Evolutionary conservation across 2,797 vertebrate species (phyloP), one percentile per base, ranked within the genome.

Genomic region (Squalus acanthias): DNA sequence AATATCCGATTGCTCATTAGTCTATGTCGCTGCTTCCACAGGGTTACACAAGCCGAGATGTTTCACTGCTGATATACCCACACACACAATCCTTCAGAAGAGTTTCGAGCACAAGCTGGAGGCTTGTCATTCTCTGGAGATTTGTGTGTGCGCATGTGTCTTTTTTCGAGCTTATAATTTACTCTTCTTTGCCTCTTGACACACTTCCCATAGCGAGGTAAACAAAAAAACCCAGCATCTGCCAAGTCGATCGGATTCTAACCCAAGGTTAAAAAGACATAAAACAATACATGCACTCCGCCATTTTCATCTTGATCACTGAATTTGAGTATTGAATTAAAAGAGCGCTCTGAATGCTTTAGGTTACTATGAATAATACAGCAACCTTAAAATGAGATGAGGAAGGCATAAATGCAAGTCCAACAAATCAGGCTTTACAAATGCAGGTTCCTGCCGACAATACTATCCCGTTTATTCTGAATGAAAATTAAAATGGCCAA

Each of bases 331-430:
- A 74, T 76, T 60, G 57, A 95, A 65, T 76, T 74, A 57, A 53
- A 70, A 7, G 46, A 60, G 70, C 50, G 1, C 24, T 13, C 67
- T 2, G 12, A 95, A 70, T 46, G 67, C 92, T 95, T 69, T 46
- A 69, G 92, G 67, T 70, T 95, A 74, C 53, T 95, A 76, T 95
- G 50, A 95, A 95, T 95, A 74, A 65, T 60, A 92, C 57, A 65
- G 33, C 53, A 92, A 65, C 63, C 89, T 92, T 65, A 76, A 95
- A 95, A 53, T 74, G 46, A 57, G 70, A 74, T 72, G 22, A 9
- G 72, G 50, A 95, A 60, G 15, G 17, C 26, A 95, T 2, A 72
- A 57, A 53, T 76, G 46, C 70, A 74, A 57, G 33, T 57, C 26
- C 29, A 95, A 60, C 69, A 95, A 74, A 95, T 76, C 70, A 95